These are phyloP conservation scores for Ormia ochracea DNA, from an alignment of 2,888 invertebrate genomes.

Conservation along the genomic window DNA sequence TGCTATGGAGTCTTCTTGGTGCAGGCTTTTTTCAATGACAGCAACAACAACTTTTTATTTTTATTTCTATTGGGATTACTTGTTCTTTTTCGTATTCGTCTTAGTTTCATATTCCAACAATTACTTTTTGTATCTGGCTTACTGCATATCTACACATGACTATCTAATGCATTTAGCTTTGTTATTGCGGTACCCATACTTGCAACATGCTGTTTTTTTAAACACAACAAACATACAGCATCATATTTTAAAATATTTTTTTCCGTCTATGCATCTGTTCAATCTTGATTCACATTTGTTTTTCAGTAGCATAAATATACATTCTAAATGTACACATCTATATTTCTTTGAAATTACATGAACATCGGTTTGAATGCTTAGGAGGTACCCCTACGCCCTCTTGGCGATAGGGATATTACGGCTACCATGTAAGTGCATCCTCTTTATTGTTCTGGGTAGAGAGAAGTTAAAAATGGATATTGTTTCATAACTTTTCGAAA, in stretches of 20 bases:
- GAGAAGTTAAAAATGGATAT: no score
- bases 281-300: no score
- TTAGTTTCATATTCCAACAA: conserved; percentile 12
- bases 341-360: no score
- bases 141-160: conserved; percentile 4
- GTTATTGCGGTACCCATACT: conserved; percentile 6
- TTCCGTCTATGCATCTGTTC: no score
- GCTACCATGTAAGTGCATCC: no score
- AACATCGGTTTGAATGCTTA: no score
- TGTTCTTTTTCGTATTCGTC: conserved; percentile 20
- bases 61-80: background rate
- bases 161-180: conserved; percentile 40
- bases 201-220: background rate
- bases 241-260: background rate
- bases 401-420: no score
- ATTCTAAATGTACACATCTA: no score
- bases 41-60: background rate
- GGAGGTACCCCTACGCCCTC: no score
- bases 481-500: no score
- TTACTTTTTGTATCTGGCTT: background rate
- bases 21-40: conserved; percentile 33
- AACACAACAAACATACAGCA: background rate
- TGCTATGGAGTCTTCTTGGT: conserved; percentile 45
- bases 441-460: no score
- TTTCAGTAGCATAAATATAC: no score